Percentiles rank a stretch among this genome's conserved stretches.
Evolutionary conservation across 2,797 vertebrate species (phyloP).

Genomic region (Chromis chromis): DNA sequence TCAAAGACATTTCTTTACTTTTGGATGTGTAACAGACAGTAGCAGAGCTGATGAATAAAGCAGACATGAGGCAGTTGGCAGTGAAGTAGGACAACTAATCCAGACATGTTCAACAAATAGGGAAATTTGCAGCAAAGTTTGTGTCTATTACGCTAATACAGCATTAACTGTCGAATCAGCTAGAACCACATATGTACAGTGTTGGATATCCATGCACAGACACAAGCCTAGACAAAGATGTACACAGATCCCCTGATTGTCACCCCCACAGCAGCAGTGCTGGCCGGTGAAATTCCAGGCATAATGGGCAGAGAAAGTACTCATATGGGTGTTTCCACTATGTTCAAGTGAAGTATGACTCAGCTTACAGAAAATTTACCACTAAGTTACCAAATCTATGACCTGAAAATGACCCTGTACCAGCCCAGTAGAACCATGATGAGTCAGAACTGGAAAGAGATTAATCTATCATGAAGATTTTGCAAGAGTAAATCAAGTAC

Average conservation of each 20-base stretch:
- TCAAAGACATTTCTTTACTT: neutral
- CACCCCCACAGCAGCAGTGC: slow-evolving; percentile 4
- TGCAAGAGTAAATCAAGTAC: slow-evolving; percentile 19
- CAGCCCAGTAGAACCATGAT: slow-evolving; percentile 9
- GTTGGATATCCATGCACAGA: neutral
- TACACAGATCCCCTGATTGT: slow-evolving; percentile 7
- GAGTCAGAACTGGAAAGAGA: slow-evolving; percentile 31
- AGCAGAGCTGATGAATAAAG: neutral
- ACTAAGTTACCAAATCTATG: slow-evolving; percentile 23
- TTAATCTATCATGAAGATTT: slow-evolving; percentile 9
- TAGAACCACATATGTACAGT: neutral
- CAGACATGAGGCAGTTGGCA: neutral
- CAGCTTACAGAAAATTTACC: slow-evolving; percentile 28
- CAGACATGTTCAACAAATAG: accelerated
- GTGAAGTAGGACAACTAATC: neutral
- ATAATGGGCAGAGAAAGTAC: slow-evolving; percentile 14
- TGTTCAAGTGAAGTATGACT: slow-evolving; percentile 50
- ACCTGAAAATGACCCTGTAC: slow-evolving; percentile 18
- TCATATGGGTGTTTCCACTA: slow-evolving; percentile 43
- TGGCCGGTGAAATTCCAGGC: slow-evolving; percentile 56
- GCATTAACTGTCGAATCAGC: slow-evolving; percentile 9
- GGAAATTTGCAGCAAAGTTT: neutral
- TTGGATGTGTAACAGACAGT: neutral
- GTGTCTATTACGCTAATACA: neutral
- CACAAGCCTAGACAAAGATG: slow-evolving; percentile 12